Base-by-base conservation (phyloP, 2,888 invertebrate genomes). In the Crocallis elinguaria region DNA sequence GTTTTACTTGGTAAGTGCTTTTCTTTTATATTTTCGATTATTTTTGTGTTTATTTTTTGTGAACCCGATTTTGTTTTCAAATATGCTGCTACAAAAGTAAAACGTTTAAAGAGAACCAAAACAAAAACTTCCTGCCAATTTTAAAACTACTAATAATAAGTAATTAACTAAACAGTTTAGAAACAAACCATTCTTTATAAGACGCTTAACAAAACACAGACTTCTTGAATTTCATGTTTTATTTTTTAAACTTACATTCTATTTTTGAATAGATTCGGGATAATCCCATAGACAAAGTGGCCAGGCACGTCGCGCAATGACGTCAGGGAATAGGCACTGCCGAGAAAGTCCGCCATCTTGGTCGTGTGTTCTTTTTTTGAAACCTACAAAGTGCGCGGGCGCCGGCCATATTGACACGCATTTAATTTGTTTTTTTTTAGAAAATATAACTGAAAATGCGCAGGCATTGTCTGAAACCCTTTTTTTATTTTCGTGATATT, bases 281-380 rank as follows among this genome's bases (percentile, higher is more conserved):
- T 67, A 68, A 58, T 64, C 65, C 77, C 73, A 79, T 88, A 87
- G 85, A 75, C 75, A 73, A 81, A 73, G 64, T 68, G 64, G 74
- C 84, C 85, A 86, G 88, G 88, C 88, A 89, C 88, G 86, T 86
- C 85, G 83, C 81, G 76, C 82, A 64, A 84, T 91, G 91, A 91
- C 90, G 91, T 91, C 90, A 91, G 85, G 75, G 77, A 75, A 84
- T 89, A 90, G 87, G 82, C 77, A 89, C 89, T 90, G 88, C 67
- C 84, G 86, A 82, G 88, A 87, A 88, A 88, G 86, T 84, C 90
- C 69, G 91, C 91, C 91, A 91, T 91, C 80, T 91, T 90, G 88
- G 67, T 77, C 77, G 67, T 82, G 77, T 86, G 77, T 76, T 86
- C 84, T 86, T 90, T 90, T 85, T 86, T 89, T 82, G 77, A 89